Base-by-base conservation (phyloP, 2,888 invertebrate species). In the Mythimna albipuncta region DNA sequence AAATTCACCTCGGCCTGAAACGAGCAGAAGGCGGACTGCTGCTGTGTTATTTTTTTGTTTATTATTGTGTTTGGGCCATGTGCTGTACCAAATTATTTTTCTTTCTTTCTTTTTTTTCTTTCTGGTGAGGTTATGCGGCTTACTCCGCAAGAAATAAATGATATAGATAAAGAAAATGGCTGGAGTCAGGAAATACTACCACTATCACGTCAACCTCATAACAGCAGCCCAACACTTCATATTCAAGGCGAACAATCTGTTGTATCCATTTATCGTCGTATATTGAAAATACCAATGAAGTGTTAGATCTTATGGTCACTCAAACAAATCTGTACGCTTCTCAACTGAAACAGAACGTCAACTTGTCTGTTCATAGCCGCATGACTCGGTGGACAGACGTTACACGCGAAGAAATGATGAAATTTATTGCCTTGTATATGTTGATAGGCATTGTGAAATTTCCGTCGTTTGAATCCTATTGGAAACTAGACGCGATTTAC, bases 251-350 rank as follows among this genome's bases (percentile, higher is more conserved):
- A 73, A 73, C 76, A 76, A 58, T 70, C 76, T 67, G 65, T 77
- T 70, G 79, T 70, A 73, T 73, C 76, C 72, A 79, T 79, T 77
- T 79, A 77, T 68, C 73, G 79, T 19, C 70, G 65, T 65, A 79
- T 73, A 71, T 50, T 76, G n/a, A n/a, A n/a, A n/a, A n/a, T 69
- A 77, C 70, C 73, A 54, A 73, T 78, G 75, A 72, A 59, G 76
- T 76, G 21, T 68, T 76, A 70, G 68, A 76, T 67, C 68, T 73
- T 64, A 79, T 73, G 76, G 68, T 79, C 69, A 68, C 61, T 68
- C 26, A 79, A 70, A 79, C 76, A 67, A 79, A 69, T 65, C 38
- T 73, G 61, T 81, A 79, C 63, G 81, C 78, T 59, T 35, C 55
- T 55, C 70, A 73, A 72, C 55, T 79, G 62, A 78, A 80, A 78